A percentile compares a stretch with the other conserved stretches of the same genome.
Evolutionary conservation across 2,113 vertebrate species (phyloP).

Genomic region (Tor tambroides): DNA sequence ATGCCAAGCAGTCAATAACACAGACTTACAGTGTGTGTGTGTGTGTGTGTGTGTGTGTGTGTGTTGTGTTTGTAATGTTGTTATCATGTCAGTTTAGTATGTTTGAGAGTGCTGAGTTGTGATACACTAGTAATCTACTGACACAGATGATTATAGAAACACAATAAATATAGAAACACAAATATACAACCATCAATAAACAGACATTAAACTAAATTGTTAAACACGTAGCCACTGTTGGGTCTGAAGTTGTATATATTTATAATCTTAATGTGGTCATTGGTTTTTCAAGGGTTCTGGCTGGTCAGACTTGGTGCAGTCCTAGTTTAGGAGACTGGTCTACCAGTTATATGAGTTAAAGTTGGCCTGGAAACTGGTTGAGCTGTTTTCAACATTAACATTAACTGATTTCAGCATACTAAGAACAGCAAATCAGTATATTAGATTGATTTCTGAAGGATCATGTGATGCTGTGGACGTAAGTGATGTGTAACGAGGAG

Average conservation of each 20-base stretch:
- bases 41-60: neutral
- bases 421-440: too few relatives aligned
- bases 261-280: neutral
- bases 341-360: too few relatives aligned
- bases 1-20: neutral
- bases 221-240: too few relatives aligned
- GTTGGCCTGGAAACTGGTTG: neutral
- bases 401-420: too few relatives aligned
- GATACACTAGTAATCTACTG: slow-evolving; percentile 24
- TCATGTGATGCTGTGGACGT: too few relatives aligned
- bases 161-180: neutral
- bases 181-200: too few relatives aligned
- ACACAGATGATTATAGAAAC: slow-evolving; percentile 22
- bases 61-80: neutral
- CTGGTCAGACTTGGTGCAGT: too few relatives aligned
- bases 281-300: neutral
- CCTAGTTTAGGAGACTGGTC: neutral
- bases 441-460: too few relatives aligned
- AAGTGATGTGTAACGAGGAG: too few relatives aligned
- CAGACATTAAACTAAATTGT: too few relatives aligned
- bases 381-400: neutral
- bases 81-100: neutral
- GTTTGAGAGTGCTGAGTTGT: neutral
- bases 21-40: neutral
- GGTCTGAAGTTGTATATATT: too few relatives aligned